phyloP scores from a whole-genome alignment of 2,888 invertebrate genomes.

The Thecocarcelia acutangulata region DNA sequence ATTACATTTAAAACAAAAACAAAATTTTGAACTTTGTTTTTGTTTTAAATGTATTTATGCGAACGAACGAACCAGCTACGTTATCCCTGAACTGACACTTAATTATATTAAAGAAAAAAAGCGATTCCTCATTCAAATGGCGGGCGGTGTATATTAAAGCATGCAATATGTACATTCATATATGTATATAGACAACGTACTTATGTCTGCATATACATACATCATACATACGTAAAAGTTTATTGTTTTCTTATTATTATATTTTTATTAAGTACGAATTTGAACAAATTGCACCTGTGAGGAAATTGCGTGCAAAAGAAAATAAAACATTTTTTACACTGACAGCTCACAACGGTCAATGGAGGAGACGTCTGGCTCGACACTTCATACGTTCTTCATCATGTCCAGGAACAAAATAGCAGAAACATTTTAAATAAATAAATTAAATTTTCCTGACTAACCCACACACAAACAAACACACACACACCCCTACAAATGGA shows the following conservation, averaged over 20 bases:
- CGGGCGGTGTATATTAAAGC: not conserved
- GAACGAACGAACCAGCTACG: too few species aligned
- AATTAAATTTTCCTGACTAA: too few species aligned
- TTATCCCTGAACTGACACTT: too few species aligned
- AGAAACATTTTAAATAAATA: not conserved
- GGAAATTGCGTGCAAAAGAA: constrained; percentile 62
- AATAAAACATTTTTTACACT: constrained; percentile 21
- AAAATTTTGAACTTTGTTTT: too few species aligned
- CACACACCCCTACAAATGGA: too few species aligned
- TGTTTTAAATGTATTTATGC: too few species aligned
- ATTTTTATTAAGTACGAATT: constrained; percentile 18
- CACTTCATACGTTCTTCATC: constrained; percentile 35
- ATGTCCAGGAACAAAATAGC: constrained; percentile 60
- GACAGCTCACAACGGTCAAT: constrained; percentile 23
- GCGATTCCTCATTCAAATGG: too few species aligned
- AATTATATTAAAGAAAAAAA: too few species aligned
- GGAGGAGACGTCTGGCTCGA: constrained; percentile 25
- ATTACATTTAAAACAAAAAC: too few species aligned
- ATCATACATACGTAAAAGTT: not conserved
- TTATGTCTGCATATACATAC: not conserved
- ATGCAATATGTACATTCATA: too few species aligned
- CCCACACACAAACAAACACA: too few species aligned
- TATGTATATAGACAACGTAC: too few species aligned
- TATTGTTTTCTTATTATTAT: not conserved
- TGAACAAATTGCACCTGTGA: constrained; percentile 46